Conservation (phyloP, 1,140 invertebrate species). For the Meteorus sp. region DNA sequence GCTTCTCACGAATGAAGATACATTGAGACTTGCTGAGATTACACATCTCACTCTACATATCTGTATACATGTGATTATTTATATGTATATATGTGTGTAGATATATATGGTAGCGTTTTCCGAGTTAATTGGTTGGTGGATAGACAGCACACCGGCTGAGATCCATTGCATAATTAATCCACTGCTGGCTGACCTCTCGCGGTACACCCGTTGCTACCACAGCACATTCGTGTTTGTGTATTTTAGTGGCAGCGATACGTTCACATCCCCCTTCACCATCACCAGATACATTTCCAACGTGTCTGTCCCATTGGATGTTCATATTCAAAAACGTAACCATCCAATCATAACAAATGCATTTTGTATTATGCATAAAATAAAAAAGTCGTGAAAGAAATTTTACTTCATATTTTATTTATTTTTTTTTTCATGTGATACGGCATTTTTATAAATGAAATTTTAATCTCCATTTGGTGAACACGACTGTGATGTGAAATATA, state of each 20-base stretch:
- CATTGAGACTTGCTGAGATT: too few relatives aligned
- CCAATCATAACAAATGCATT: too few relatives aligned
- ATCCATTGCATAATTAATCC: slow-evolving; percentile 51
- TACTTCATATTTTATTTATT: too few relatives aligned
- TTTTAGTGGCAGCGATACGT: slow-evolving; percentile 7
- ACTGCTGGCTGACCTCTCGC: slow-evolving; percentile 41
- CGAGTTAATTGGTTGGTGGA: slow-evolving; percentile 45
- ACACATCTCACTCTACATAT: too few relatives aligned
- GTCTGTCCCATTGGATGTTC: too few relatives aligned
- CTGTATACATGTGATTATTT: neutral
- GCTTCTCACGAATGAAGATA: too few relatives aligned
- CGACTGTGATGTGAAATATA: too few relatives aligned
- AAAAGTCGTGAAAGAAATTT: too few relatives aligned
- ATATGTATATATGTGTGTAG: neutral
- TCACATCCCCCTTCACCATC: neutral
- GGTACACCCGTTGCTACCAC: slow-evolving; percentile 13
- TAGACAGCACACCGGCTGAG: slow-evolving; percentile 27
- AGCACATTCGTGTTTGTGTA: slow-evolving; percentile 28
- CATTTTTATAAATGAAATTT: too few relatives aligned
- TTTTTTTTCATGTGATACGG: too few relatives aligned
- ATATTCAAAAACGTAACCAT: too few relatives aligned
- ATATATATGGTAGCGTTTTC: slow-evolving; percentile 39
- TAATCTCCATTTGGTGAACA: too few relatives aligned
- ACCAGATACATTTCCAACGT: neutral
- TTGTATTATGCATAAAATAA: neutral